Base-by-base conservation (phyloP, 2,888 invertebrate species). In the Anaspis maculata region DNA sequence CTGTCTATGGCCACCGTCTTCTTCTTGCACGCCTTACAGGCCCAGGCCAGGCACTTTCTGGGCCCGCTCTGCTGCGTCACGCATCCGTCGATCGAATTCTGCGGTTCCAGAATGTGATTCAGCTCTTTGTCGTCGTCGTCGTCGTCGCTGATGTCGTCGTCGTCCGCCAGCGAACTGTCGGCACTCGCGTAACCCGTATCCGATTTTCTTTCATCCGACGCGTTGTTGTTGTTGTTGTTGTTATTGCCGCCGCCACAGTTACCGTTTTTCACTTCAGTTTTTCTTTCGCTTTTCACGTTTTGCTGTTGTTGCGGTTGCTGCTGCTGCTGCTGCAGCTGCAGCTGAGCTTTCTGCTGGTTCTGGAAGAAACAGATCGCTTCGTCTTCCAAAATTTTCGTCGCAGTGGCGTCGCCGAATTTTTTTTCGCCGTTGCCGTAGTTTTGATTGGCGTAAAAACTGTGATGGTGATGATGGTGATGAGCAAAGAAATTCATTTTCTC, bases 1-100 rank as follows among this genome's bases (percentile, higher is more conserved):
- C 97, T 73, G 68, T 98, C 97, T 5, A 96, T 87, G 1, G 92
- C 84, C 25, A 94, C 91, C 10, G 87, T 91, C 69, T 95, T 94
- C 69, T 91, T 83, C 66, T 95, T 95, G 68, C 95, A 95, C 1
- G 94, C 92, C 60, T 95, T 95, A 66, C 96, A 96, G 2, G 95
- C 95, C 95, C 95, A 96, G 7, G 94, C 77, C 23, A 96, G 71
- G 56, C 95, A 96, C 40, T 87, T 77, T 41, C 88, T 71, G 28
- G 77, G 77, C 4, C 70, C 69, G 37, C 61, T 57, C 19, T 50
- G 45, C 3, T 50, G 44, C 3, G 44, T 26, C 28, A 49, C 39
- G 45, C 61, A 59, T 28, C 51, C 52, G n/a, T n/a, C n/a, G n/a
- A n/a, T n/a, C 15, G 57, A 52, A 30, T 47, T 39, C 59, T 39